phyloP scores from a whole-genome alignment of 35 echinoderm and acorn worm species.

The Ophioderma brevispina region DNA sequence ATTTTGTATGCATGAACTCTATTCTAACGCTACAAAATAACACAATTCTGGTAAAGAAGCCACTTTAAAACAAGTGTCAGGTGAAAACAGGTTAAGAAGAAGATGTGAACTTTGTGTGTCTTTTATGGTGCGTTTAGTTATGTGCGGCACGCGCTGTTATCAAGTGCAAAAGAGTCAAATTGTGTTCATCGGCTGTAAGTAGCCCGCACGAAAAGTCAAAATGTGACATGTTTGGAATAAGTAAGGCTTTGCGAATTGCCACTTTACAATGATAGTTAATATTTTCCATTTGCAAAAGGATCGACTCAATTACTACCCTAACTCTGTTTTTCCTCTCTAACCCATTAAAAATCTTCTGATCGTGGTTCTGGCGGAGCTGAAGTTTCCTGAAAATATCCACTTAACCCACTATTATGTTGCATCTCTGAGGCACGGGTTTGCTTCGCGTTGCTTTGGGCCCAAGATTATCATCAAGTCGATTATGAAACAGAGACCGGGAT shows the following conservation, averaged over 20 bases:
- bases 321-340: constrained; percentile 10
- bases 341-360: constrained; percentile 10
- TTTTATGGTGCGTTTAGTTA: not conserved
- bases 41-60: no score
- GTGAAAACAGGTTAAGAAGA: no score
- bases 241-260: not conserved
- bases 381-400: not conserved
- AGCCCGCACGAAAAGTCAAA: not conserved
- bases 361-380: not conserved
- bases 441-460: not conserved
- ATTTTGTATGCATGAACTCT: no score
- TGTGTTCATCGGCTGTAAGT: not conserved
- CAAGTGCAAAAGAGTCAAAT: not conserved
- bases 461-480: constrained; percentile 7
- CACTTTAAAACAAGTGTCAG: no score
- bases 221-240: not conserved
- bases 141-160: not conserved
- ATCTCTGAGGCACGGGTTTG: not conserved
- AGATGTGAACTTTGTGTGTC: no score
- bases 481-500: not conserved
- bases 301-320: constrained; percentile 1
- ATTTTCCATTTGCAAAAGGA: not conserved
- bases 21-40: no score
- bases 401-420: constrained; percentile 6
- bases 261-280: not conserved